These are phyloP conservation scores for Erebia palarica DNA, from an alignment of 2,888 invertebrate genomes.

Conservation along the genomic window DNA sequence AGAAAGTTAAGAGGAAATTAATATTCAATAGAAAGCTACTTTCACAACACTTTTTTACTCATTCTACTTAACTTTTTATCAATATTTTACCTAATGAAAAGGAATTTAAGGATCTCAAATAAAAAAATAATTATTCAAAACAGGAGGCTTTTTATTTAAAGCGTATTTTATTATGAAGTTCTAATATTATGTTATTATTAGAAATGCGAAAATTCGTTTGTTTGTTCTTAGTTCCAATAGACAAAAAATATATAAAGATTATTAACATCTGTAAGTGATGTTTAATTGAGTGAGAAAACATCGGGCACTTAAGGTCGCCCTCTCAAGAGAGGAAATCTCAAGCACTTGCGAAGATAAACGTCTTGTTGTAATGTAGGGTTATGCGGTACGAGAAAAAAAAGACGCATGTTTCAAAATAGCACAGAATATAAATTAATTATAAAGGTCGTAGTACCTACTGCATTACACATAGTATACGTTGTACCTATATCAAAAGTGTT, in stretches of 20 bases:
- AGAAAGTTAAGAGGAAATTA: conserved; percentile 52
- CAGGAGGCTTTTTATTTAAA: too few species aligned
- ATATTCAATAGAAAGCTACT: conserved; percentile 47
- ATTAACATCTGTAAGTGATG: conserved; percentile 17
- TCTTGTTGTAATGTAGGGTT: conserved; percentile 18
- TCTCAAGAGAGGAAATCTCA: conserved; percentile 45
- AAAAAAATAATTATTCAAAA: too few species aligned
- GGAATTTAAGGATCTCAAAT: too few species aligned
- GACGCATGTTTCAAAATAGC: background rate
- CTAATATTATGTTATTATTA: too few species aligned
- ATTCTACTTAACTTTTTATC: too few species aligned
- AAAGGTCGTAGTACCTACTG: too few species aligned
- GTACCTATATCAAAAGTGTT: too few species aligned
- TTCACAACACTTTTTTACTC: conserved; percentile 45
- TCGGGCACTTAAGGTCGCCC: conserved; percentile 40
- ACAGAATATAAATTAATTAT: too few species aligned
- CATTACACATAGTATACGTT: too few species aligned
- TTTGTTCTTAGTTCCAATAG: background rate
- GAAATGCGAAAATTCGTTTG: too few species aligned
- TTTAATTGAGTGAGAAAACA: conserved; percentile 44
- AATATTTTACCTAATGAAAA: too few species aligned
- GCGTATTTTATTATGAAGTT: too few species aligned
- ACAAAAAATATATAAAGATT: conserved; percentile 22
- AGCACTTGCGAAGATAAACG: conserved; percentile 51
- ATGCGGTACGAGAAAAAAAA: background rate